These are phyloP conservation scores for Megalopta genalis DNA, from an alignment of 1,140 invertebrate species.

Conservation along the genomic window DNA sequence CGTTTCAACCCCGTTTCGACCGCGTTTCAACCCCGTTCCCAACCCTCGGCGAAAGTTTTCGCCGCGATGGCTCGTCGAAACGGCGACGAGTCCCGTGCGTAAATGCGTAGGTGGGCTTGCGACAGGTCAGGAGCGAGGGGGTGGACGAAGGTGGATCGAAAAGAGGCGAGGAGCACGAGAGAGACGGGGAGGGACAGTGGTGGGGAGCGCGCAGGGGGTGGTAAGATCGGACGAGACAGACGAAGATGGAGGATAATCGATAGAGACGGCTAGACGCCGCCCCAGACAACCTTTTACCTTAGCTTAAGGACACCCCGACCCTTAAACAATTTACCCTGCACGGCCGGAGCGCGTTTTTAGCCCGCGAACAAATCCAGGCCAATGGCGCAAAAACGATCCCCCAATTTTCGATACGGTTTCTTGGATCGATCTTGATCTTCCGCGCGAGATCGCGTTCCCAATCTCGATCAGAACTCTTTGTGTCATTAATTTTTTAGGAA, in stretches of 20 bases:
- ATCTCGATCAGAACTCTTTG: too few species aligned
- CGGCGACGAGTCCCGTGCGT: conserved; percentile 50
- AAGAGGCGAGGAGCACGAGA: conserved; percentile 34
- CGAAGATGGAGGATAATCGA: conserved; percentile 78
- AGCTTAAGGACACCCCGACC: conserved; percentile 75
- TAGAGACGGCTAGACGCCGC: conserved; percentile 80
- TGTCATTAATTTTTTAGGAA: background rate
- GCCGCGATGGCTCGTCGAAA: background rate
- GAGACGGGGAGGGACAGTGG: conserved; percentile 7
- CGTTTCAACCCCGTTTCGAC: too few species aligned
- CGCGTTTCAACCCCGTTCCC: background rate
- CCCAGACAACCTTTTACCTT: conserved; percentile 79
- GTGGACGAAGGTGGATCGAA: conserved; percentile 37
- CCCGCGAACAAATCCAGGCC: conserved; percentile 13
- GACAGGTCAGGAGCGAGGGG: conserved; percentile 75
- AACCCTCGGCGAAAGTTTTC: too few species aligned
- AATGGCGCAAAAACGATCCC: background rate
- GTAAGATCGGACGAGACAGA: conserved; percentile 66
- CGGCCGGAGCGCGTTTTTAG: conserved; percentile 48
- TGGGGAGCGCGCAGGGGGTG: conserved; percentile 40
- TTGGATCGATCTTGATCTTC: too few species aligned
- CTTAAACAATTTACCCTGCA: conserved; percentile 73
- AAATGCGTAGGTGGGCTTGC: conserved; percentile 74
- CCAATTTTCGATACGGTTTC: background rate
- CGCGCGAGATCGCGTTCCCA: too few species aligned